Conservation (phyloP, 2,888 invertebrate species). For the Caenorhabditis sp. region DNA sequence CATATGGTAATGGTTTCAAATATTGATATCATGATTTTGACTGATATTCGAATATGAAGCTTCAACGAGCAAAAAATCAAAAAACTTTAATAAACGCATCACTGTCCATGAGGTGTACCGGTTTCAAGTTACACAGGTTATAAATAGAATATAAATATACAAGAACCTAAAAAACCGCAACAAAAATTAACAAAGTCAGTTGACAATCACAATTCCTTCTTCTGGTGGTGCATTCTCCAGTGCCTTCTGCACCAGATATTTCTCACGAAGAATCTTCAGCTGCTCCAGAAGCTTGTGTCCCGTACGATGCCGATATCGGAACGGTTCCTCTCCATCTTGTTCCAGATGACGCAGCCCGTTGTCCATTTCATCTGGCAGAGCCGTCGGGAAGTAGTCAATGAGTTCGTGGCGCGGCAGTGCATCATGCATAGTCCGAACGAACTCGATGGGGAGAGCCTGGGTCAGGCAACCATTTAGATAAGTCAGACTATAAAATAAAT, state of each 20-base stretch:
- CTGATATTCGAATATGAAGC: constrained; percentile 12
- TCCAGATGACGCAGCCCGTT: constrained; percentile 67
- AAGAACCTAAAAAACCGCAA: constrained; percentile 14
- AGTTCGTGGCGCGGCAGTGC: constrained; percentile 74
- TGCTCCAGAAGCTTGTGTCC: constrained; percentile 44
- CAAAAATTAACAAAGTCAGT: neutral
- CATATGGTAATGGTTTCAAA: constrained; percentile 14
- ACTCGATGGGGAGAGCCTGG: constrained; percentile 51
- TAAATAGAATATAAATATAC: neutral
- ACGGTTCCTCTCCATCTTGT: constrained; percentile 74
- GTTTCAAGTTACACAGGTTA: neutral
- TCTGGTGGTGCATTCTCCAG: neutral
- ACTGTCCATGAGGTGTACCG: constrained; percentile 2
- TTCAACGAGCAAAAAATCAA: neutral
- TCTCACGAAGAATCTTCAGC: constrained; percentile 29
- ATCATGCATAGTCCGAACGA: constrained; percentile 68
- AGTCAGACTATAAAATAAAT: neutral
- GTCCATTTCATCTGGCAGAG: constrained; percentile 65
- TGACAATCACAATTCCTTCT: neutral
- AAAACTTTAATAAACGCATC: constrained; percentile 8
- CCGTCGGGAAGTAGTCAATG: constrained; percentile 71
- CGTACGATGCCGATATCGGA: constrained; percentile 67
- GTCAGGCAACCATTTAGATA: neutral
- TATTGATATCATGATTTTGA: constrained; percentile 47
- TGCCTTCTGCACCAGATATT: neutral